Conservation (phyloP, 1,140 invertebrate genomes). For the Leptopilina clavipes region DNA sequence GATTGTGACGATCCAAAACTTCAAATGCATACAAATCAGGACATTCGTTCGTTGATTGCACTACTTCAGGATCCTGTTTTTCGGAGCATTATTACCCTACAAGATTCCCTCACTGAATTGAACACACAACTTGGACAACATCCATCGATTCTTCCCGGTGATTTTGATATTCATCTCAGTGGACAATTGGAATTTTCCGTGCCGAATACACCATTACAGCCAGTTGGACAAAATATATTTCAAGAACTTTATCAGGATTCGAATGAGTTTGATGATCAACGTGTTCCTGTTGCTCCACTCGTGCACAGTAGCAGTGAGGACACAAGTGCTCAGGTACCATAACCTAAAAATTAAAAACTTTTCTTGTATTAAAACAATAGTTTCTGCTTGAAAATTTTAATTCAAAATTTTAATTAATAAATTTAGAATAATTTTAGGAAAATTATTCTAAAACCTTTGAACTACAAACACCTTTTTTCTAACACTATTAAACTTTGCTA, state of each 20-base stretch:
- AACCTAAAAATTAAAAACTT: conserved; percentile 34
- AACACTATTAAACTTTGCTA: too few relatives aligned
- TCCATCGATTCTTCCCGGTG: conserved; percentile 92
- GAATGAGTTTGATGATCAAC: conserved; percentile 75
- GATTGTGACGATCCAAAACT: conserved; percentile 76
- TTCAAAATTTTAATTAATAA: too few relatives aligned
- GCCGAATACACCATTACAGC: conserved; percentile 69
- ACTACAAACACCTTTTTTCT: too few relatives aligned
- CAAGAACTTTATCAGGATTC: conserved; percentile 70
- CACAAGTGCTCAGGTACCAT: conserved; percentile 68
- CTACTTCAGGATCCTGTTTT: conserved; percentile 95
- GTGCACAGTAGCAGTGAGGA: conserved; percentile 75
- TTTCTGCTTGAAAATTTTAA: too few relatives aligned
- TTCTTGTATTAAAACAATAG: too few relatives aligned
- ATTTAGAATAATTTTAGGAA: too few relatives aligned
- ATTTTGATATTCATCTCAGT: conserved; percentile 90
- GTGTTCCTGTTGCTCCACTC: conserved; percentile 75
- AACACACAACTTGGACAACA: conserved; percentile 89
- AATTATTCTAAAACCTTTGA: too few relatives aligned
- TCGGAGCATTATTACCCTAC: conserved; percentile 92
- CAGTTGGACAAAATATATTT: conserved; percentile 69
- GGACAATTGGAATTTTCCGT: conserved; percentile 80
- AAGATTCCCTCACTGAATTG: conserved; percentile 88
- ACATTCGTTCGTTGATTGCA: conserved; percentile 89
- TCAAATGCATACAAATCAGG: conserved; percentile 84